Conservation (phyloP, 2,888 invertebrate species). For the Drosophila kanekoi region DNA sequence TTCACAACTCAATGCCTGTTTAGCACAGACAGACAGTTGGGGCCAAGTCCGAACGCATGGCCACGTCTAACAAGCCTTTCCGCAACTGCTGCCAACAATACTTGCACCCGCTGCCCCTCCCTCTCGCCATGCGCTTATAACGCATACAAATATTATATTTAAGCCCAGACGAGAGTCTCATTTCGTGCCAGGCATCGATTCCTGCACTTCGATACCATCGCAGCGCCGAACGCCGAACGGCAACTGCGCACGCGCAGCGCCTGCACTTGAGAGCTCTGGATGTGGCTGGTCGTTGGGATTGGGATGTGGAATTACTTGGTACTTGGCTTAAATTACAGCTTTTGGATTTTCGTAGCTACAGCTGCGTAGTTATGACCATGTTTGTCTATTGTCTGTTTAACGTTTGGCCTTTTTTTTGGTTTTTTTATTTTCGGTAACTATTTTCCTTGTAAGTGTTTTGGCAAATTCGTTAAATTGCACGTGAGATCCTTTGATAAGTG, state of each 20-base stretch:
- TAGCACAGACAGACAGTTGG: conserved; percentile 31
- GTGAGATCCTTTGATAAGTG: conserved; percentile 68
- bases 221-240: conserved; percentile 50
- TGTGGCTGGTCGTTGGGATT: conserved; percentile 14
- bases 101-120: not conserved
- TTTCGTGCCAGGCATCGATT: conserved; percentile 75
- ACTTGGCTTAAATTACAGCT: conserved; percentile 52
- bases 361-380: conserved; percentile 52
- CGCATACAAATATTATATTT: conserved; percentile 79
- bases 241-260: conserved; percentile 76
- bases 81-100: conserved; percentile 69
- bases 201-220: conserved; percentile 63
- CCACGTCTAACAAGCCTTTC: conserved; percentile 72
- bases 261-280: conserved; percentile 19
- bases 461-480: conserved; percentile 73
- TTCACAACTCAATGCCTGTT: conserved; percentile 79
- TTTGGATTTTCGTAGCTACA: conserved; percentile 21
- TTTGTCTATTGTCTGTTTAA: conserved; percentile 39
- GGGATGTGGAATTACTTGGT: conserved; percentile 50
- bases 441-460: conserved; percentile 60
- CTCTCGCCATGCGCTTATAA: conserved; percentile 44
- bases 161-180: conserved; percentile 51
- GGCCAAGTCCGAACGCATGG: conserved; percentile 27
- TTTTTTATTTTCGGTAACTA: conserved; percentile 16
- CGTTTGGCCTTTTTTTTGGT: conserved; percentile 20